phyloP scores from a whole-genome alignment of 2,113 vertebrate species.

The Picathartes gymnocephalus region DNA sequence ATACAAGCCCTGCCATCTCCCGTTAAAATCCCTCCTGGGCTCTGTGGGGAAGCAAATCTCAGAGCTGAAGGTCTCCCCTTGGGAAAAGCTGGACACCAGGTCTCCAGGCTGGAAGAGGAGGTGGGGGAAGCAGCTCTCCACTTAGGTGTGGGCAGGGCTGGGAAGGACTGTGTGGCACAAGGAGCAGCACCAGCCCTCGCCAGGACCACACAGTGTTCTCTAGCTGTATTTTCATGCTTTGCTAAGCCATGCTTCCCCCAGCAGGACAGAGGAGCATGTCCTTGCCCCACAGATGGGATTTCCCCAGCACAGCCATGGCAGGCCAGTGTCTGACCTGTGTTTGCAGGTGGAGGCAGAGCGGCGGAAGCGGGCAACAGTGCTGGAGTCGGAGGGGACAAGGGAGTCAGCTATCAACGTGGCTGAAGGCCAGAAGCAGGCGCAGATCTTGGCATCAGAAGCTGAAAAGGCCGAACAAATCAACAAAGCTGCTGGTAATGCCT shows the following conservation, averaged over 20 bases:
- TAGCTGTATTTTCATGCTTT: not conserved
- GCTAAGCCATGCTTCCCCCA: not conserved
- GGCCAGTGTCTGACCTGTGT: not conserved
- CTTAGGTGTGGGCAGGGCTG: accelerated
- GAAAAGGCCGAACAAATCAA: slow-evolving; percentile 91
- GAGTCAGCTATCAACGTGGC: slow-evolving; percentile 93
- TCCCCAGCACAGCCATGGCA: accelerated
- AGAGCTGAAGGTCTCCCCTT: not conserved
- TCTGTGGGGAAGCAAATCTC: not conserved
- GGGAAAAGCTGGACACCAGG: accelerated
- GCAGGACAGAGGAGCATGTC: accelerated
- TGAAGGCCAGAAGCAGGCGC: slow-evolving; percentile 90
- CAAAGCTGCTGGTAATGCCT: slow-evolving; percentile 81
- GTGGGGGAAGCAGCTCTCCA: accelerated
- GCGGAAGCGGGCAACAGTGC: slow-evolving; percentile 88
- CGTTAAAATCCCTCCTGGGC: not conserved
- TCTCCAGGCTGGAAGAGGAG: not conserved
- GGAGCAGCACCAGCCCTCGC: not conserved
- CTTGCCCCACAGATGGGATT: not conserved
- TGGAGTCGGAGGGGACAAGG: slow-evolving; percentile 92
- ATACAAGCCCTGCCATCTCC: not conserved
- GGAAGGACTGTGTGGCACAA: not conserved
- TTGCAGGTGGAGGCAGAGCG: slow-evolving; percentile 92
- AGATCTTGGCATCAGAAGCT: slow-evolving; percentile 93
- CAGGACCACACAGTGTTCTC: accelerated